These are phyloP conservation scores for Hydrozoanthus tunicans DNA, from an alignment of 64 coral and sea anemone species.

Conservation along the genomic window DNA sequence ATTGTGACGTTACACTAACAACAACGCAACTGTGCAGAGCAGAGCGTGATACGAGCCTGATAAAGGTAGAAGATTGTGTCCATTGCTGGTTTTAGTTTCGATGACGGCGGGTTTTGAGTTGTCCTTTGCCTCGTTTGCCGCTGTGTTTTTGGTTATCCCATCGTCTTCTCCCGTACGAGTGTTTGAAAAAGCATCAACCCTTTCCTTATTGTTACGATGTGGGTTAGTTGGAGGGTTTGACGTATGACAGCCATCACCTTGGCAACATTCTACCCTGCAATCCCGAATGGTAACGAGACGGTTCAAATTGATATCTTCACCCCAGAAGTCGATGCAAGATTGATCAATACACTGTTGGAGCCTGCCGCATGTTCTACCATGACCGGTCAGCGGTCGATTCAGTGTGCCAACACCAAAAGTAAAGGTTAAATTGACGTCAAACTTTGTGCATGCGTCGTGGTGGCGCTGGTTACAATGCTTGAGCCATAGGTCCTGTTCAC, in stretches of 20 bases:
- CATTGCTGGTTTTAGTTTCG: too few species aligned
- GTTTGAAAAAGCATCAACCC: too few species aligned
- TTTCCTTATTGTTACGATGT: constrained; percentile 18
- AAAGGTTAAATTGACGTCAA: constrained; percentile 4
- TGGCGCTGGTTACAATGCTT: neutral
- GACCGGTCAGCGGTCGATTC: constrained; percentile 23
- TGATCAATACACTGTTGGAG: constrained; percentile 30
- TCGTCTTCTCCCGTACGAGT: too few species aligned
- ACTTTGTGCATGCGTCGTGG: constrained; percentile 38
- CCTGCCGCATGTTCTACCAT: constrained; percentile 44
- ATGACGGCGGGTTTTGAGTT: too few species aligned
- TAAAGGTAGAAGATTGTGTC: too few species aligned
- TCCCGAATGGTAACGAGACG: constrained; percentile 20
- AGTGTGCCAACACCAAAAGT: neutral
- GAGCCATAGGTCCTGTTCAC: constrained; percentile 46
- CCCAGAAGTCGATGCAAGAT: constrained; percentile 37
- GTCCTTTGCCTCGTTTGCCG: too few species aligned
- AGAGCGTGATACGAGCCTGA: too few species aligned
- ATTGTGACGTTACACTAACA: too few species aligned
- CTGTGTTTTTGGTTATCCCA: too few species aligned
- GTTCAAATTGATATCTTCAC: constrained; percentile 19
- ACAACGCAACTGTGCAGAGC: too few species aligned
- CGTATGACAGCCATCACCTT: constrained; percentile 39
- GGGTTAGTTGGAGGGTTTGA: constrained; percentile 18
- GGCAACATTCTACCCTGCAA: constrained; percentile 32